phyloP scores from a whole-genome alignment of 2,113 vertebrate genomes.

The Nyctereutes procyonoides region DNA sequence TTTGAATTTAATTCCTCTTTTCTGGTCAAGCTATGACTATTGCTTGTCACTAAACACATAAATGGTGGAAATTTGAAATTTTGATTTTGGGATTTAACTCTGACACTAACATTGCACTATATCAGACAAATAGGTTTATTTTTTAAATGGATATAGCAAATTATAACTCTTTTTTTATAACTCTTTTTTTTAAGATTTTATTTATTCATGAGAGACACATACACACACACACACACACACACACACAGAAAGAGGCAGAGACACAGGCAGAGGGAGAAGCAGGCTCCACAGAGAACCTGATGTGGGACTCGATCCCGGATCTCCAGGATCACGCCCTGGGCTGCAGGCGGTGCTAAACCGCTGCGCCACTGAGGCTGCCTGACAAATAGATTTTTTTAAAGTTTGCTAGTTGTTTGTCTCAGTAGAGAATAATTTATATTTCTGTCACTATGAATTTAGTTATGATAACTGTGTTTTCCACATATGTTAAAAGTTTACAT shows the following conservation, averaged over 20 bases:
- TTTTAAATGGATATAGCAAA: too few relatives aligned
- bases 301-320: too few relatives aligned
- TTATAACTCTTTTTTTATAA: too few relatives aligned
- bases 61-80: not conserved
- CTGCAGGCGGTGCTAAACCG: too few relatives aligned
- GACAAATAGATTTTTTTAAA: not conserved
- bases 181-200: too few relatives aligned
- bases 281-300: too few relatives aligned
- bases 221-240: too few relatives aligned
- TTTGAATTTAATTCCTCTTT: slow-evolving; percentile 24
- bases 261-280: too few relatives aligned
- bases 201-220: too few relatives aligned
- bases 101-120: not conserved
- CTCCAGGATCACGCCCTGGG: too few relatives aligned
- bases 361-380: too few relatives aligned
- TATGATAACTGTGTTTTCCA: not conserved
- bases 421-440: not conserved
- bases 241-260: too few relatives aligned
- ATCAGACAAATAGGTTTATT: not conserved
- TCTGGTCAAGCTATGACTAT: not conserved
- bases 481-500: not conserved
- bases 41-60: not conserved
- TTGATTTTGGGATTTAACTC: not conserved
- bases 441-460: not conserved
- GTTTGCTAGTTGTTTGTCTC: not conserved